A percentile compares a stretch with the other conserved stretches of the same genome.
Evolutionary conservation across 2,888 invertebrate species (phyloP).

Genomic region (Caenorhabditis sulstoni): DNA sequence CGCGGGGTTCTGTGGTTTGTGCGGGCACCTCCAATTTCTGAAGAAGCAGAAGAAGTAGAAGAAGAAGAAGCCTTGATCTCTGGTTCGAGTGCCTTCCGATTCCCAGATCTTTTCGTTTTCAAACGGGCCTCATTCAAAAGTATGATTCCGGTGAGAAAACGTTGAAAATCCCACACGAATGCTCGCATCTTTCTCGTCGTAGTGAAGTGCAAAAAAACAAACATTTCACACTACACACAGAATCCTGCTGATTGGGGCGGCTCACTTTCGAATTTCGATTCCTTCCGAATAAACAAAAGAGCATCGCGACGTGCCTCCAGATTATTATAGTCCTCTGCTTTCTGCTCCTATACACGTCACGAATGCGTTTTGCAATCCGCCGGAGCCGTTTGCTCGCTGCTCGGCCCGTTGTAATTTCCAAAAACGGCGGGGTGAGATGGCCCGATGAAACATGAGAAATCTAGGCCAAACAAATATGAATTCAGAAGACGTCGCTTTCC

Average conservation of each 20-base stretch:
- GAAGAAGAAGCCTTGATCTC: not conserved
- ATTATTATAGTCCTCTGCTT: constrained; percentile 1
- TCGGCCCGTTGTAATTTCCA: constrained; percentile 39
- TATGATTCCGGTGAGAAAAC: too few species aligned
- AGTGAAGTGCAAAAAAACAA: not conserved
- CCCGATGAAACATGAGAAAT: constrained; percentile 52
- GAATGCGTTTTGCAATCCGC: too few species aligned
- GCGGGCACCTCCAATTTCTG: not conserved
- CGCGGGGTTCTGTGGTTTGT: constrained; percentile 3
- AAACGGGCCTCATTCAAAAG: not conserved
- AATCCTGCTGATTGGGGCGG: too few species aligned
- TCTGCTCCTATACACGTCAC: constrained; percentile 28
- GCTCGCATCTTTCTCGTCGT: not conserved
- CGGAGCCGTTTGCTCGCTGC: not conserved
- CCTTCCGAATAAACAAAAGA: not conserved
- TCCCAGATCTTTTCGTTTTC: not conserved
- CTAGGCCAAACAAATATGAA: constrained; percentile 55
- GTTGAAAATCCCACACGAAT: not conserved
- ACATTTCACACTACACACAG: constrained; percentile 2
- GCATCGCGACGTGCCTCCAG: not conserved
- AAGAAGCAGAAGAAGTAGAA: not conserved
- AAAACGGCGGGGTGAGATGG: constrained; percentile 18
- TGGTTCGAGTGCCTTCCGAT: not conserved
- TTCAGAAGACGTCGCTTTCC: constrained; percentile 43
- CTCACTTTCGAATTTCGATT: too few species aligned